Evolutionary conservation across 2,888 invertebrate species (phyloP).

Genomic region (Liposcelis brunnea): DNA sequence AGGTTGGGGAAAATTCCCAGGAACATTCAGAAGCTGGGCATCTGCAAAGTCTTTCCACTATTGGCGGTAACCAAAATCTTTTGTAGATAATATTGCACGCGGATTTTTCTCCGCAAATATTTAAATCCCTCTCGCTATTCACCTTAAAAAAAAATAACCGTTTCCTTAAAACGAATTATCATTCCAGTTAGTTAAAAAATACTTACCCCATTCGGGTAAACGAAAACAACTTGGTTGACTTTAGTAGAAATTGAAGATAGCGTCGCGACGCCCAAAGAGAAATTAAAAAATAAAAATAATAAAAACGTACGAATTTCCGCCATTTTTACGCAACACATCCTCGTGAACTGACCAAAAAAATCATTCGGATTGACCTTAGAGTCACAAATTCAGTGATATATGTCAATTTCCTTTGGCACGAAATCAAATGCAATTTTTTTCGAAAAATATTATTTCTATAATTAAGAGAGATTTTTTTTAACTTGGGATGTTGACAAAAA

Average conservation of each 20-base stretch:
- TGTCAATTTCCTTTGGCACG: no score
- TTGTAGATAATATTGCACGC: constrained; percentile 37
- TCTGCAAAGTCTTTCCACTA: constrained; percentile 41
- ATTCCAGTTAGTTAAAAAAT: constrained; percentile 11
- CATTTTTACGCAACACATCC: no score
- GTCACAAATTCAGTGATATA: no score
- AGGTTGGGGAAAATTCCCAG: constrained; percentile 27
- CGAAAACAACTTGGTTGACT: constrained; percentile 15
- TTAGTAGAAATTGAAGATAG: no score
- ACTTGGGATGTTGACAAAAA: no score
- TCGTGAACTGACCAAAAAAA: no score
- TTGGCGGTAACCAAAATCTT: constrained; percentile 38
- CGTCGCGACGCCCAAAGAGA: background rate
- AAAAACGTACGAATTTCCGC: no score
- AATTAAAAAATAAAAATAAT: background rate
- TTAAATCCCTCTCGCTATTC: constrained; percentile 40
- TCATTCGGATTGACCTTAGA: no score
- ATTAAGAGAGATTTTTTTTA: no score
- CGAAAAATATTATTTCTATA: no score
- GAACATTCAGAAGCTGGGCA: constrained; percentile 32
- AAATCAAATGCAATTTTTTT: no score
- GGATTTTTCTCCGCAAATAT: constrained; percentile 30
- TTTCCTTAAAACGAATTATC: constrained; percentile 13
- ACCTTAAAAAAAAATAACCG: constrained; percentile 26
- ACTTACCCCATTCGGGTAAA: constrained; percentile 16